Conservation (phyloP, 2,888 invertebrate genomes). For the Tigriopus californicus region DNA sequence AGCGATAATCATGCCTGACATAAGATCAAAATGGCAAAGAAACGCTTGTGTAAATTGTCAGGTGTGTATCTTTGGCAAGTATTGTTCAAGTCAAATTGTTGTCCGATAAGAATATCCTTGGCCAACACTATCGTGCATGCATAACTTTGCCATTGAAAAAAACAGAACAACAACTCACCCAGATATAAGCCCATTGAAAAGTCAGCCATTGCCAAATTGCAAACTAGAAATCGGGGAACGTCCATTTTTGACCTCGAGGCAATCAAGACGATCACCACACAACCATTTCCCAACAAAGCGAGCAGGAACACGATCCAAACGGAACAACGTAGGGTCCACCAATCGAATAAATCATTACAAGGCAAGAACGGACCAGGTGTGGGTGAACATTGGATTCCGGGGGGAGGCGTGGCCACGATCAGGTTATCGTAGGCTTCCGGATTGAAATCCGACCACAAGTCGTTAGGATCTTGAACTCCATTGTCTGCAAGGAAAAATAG, state of each 20-base stretch:
- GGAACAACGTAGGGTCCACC: conserved; percentile 91
- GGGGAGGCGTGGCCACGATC: background rate
- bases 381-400: background rate
- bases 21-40: background rate
- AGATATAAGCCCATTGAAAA: conserved; percentile 92
- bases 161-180: background rate
- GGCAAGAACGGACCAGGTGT: conserved; percentile 69
- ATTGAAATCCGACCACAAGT: no score
- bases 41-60: background rate
- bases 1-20: background rate
- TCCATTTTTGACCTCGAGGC: conserved; percentile 84
- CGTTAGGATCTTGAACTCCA: no score
- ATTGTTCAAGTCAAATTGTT: background rate
- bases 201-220: conserved; percentile 88
- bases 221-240: conserved; percentile 86
- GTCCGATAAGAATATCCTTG: background rate
- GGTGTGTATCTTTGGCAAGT: background rate
- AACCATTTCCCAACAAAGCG: conserved; percentile 86
- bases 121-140: background rate
- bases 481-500: no score
- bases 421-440: no score
- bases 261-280: conserved; percentile 78
- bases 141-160: background rate
- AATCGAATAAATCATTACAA: conserved; percentile 86
- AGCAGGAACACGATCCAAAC: conserved; percentile 93